Percentiles rank a stretch among this genome's conserved stretches.
Evolutionary conservation across 1,140 invertebrate genomes (phyloP).

Genomic region (Thrips palmi): DNA sequence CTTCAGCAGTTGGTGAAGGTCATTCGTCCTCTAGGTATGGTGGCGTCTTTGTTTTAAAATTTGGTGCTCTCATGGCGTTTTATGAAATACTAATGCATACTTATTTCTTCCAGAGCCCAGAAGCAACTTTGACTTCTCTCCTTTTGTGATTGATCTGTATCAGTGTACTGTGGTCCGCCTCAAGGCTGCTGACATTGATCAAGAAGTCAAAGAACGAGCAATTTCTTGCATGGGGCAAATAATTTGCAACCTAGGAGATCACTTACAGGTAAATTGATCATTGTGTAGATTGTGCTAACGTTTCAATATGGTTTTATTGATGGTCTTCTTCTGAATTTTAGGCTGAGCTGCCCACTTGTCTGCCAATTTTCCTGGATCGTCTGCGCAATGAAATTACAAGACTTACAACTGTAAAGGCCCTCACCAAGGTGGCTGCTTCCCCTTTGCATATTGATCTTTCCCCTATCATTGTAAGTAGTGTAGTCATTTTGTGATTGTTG

Average conservation of each 20-base stretch:
- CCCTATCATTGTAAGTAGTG: conserved; percentile 50
- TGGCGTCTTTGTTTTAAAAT: conserved; percentile 3
- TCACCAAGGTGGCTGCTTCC: conserved; percentile 85
- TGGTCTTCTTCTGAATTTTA: conserved; percentile 24
- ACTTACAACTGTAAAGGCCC: conserved; percentile 85
- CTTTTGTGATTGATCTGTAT: conserved; percentile 68
- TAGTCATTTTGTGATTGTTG: conserved; percentile 7
- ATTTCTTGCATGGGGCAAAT: conserved; percentile 96
- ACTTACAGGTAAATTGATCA: conserved; percentile 31
- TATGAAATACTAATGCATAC: conserved; percentile 8
- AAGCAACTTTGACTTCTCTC: conserved; percentile 53
- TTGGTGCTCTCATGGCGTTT: conserved; percentile 3
- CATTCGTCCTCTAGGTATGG: conserved; percentile 64
- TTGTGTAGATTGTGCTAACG: too few species aligned
- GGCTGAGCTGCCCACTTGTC: conserved; percentile 58
- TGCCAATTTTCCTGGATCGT: conserved; percentile 88
- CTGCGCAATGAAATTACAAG: conserved; percentile 93
- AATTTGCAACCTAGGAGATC: conserved; percentile 78
- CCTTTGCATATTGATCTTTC: conserved; percentile 70
- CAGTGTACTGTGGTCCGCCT: conserved; percentile 66
- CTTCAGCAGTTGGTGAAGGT: conserved; percentile 90
- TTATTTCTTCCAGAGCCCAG: conserved; percentile 25
- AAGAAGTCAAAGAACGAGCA: conserved; percentile 94
- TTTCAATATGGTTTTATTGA: conserved; percentile 7
- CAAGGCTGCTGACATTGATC: conserved; percentile 90